Conservation (phyloP, 2,113 vertebrate genomes). For the Ctenodactylus gundi region DNA sequence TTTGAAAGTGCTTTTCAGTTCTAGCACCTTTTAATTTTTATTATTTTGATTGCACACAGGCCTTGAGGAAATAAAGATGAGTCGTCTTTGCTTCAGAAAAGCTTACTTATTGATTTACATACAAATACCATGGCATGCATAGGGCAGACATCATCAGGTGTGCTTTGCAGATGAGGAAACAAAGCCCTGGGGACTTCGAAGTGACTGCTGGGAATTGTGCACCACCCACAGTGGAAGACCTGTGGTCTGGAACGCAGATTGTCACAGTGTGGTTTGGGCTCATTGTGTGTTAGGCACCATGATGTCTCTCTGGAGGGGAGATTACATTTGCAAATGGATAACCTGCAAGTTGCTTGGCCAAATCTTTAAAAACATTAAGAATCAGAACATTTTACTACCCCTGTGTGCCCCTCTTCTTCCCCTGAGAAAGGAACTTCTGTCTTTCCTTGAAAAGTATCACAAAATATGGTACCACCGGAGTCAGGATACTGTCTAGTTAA, state of each 20-base stretch:
- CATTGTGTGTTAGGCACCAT: not conserved
- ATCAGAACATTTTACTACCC: not conserved
- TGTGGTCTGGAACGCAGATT: not conserved
- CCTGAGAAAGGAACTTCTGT: not conserved
- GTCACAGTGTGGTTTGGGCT: not conserved
- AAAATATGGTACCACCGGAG: not conserved
- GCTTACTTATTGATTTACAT: not conserved
- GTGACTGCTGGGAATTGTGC: not conserved
- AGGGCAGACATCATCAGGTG: not conserved
- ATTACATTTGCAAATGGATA: not conserved
- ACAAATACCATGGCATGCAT: not conserved
- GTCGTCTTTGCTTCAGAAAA: not conserved
- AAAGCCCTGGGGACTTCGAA: not conserved
- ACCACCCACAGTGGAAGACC: not conserved
- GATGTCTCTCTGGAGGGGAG: not conserved
- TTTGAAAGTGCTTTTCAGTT: not conserved
- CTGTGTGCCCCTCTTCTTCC: accelerated
- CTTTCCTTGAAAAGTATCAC: not conserved
- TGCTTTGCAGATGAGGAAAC: constrained; percentile 46
- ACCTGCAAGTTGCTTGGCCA: not conserved
- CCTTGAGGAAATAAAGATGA: not conserved
- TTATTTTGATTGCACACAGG: not conserved
- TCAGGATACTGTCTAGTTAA: not conserved
- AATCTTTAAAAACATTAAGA: not conserved
- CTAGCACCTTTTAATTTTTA: not conserved